Evolutionary conservation across 2,113 vertebrate genomes (phyloP), one percentile per base, ranked within the genome.

Genomic region (Anhinga anhinga): DNA sequence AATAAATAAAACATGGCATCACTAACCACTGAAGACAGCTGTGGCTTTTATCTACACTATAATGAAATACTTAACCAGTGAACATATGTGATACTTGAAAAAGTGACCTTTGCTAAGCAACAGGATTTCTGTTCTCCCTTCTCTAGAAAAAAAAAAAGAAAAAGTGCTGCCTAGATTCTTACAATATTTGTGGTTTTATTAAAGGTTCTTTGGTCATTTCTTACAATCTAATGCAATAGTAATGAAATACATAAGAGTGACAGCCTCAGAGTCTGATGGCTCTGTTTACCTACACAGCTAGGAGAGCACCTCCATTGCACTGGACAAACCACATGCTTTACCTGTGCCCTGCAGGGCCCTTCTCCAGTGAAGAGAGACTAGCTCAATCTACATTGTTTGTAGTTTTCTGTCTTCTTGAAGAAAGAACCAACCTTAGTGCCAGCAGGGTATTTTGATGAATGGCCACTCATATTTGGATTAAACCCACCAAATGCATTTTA

Each of bases 1-100:
- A 88, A 95, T 96, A 97, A 97, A 98, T 97, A 97, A 97, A 98
- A 95, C 83, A 96, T 88, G 18, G 30, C 44, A 91, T 82, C 38
- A 44, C 85, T 86, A 95, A 95, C 59, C 63, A 77, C 49, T 89
- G 55, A 69, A 94, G 94, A 92, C 95, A 95, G 80, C 77, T 91
- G 83, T 80, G 71, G 13, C 80, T 94, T 97, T 97, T 94, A 96
- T 92, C 88, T 92, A 56, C 52, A 71, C 47, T 44, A 73, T 87
- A 95, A 93, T 95, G 86, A 96, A 97, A 96, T 72, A 76, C 93
- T 95, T 89, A 86, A 83, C 61, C 78, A 86, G 42, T 29, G 73
- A 93, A 90, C 81, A 70, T 47, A 66, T 53, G 86, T 21, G 71
- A 70, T 87, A 82, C 62, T 89, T 89, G 40, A 80, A 89, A 86